A percentile compares a stretch with the other conserved stretches of the same genome.
Evolutionary conservation across 2,113 vertebrate species (phyloP).

Genomic region (Tychaedon coryphoeus): DNA sequence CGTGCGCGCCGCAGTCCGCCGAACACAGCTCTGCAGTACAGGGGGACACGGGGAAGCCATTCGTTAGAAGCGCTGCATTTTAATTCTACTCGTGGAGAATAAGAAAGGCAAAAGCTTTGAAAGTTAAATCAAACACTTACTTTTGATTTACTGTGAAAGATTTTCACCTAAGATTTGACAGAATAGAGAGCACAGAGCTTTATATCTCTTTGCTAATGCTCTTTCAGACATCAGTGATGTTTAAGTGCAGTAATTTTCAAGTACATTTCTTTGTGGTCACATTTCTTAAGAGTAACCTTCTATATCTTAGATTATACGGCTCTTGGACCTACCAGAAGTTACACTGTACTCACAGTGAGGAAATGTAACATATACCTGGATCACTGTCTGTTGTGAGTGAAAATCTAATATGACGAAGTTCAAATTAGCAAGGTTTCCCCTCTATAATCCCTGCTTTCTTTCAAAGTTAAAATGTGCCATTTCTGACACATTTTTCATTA

Average conservation of each 20-base stretch:
- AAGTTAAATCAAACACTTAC: background rate
- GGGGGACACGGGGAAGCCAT: background rate
- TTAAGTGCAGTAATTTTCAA: background rate
- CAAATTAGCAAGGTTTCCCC: background rate
- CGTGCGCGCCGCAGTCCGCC: constrained; percentile 88
- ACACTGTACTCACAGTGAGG: background rate
- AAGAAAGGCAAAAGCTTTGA: background rate
- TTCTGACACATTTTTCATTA: constrained; percentile 46
- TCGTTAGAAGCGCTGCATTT: background rate
- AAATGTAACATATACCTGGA: background rate
- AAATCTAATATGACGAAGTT: background rate
- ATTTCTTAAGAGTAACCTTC: background rate
- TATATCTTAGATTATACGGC: background rate
- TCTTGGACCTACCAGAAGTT: background rate
- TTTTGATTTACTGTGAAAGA: background rate
- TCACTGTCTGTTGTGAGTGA: background rate
- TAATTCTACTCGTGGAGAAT: background rate
- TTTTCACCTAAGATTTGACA: background rate
- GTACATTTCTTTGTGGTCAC: background rate
- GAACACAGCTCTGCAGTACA: constrained; percentile 84
- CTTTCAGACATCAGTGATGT: background rate
- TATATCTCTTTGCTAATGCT: background rate
- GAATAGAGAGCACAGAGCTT: background rate
- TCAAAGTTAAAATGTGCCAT: constrained; percentile 32
- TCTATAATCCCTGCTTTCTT: background rate